These are phyloP conservation scores for Pangasianodon hypophthalmus DNA, from an alignment of 2,113 vertebrate genomes.

Conservation along the genomic window DNA sequence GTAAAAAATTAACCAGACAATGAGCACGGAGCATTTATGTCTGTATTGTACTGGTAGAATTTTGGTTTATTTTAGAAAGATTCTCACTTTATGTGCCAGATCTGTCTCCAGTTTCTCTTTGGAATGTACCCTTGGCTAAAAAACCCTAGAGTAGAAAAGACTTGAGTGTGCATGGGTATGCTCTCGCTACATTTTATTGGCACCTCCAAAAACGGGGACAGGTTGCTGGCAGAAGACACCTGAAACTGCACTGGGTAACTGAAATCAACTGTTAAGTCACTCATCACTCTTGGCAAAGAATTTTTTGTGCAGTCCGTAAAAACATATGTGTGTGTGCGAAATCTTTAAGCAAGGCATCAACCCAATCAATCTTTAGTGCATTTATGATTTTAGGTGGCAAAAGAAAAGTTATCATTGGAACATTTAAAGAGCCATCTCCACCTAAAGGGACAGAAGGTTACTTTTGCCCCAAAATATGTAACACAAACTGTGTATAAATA, in stretches of 20 bases:
- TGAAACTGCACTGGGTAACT: not conserved
- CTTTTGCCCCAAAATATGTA: not conserved
- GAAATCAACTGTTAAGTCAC: not conserved
- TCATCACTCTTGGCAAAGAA: not conserved
- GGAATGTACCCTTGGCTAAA: not conserved
- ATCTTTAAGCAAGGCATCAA: not conserved
- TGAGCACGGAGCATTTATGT: not conserved
- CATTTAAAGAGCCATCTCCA: not conserved
- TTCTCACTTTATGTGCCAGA: not conserved
- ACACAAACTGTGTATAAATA: not conserved
- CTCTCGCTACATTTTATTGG: not conserved
- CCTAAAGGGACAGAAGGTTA: not conserved
- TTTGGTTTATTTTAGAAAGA: not conserved
- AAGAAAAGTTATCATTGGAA: not conserved
- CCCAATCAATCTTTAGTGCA: not conserved
- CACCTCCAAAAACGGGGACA: not conserved
- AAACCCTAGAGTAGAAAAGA: not conserved
- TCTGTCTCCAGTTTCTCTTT: not conserved
- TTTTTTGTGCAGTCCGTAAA: not conserved
- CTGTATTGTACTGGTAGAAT: not conserved
- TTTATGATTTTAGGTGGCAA: not conserved
- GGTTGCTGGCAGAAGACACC: not conserved
- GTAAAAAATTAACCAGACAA: not conserved
- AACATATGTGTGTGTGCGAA: not conserved
- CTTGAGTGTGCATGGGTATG: not conserved